A percentile compares a stretch with the other conserved stretches of the same genome.
These are phyloP conservation scores for Lydus trimaculatus DNA, from an alignment of 2,888 invertebrate genomes.

Conservation along the genomic window DNA sequence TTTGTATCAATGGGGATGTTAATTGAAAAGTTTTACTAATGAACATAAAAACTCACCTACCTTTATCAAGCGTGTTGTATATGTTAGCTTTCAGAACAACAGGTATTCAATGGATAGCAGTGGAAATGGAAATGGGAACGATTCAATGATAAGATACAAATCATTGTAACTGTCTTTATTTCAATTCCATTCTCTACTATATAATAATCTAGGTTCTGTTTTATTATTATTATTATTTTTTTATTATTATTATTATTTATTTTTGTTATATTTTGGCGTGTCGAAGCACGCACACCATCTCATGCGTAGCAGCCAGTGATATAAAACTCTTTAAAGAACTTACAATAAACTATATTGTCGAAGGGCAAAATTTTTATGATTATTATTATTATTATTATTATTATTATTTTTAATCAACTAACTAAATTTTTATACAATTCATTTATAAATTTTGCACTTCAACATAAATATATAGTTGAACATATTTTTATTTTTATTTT, in stretches of 20 bases:
- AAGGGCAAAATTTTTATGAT: slow-evolving; percentile 25
- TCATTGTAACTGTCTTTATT: slow-evolving; percentile 59
- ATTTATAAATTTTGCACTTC: slow-evolving; percentile 22
- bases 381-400: background rate
- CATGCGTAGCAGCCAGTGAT: slow-evolving; percentile 58
- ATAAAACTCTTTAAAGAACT: slow-evolving; percentile 50
- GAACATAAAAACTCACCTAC: background rate
- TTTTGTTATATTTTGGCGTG: slow-evolving; percentile 49
- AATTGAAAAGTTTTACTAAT: slow-evolving; percentile 1
- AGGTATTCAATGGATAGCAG: background rate
- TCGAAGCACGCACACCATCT: slow-evolving; percentile 49
- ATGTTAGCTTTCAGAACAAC: background rate
- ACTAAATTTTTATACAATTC: slow-evolving; percentile 32
- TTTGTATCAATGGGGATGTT: background rate
- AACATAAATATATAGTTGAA: slow-evolving; percentile 20
- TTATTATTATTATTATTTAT: slow-evolving; percentile 40
- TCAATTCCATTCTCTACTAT: slow-evolving; percentile 60
- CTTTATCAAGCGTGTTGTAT: background rate
- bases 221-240: slow-evolving; percentile 29
- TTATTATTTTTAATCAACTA: slow-evolving; percentile 9
- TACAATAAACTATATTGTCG: slow-evolving; percentile 15
- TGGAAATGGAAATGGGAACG: background rate
- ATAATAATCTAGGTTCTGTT: slow-evolving; percentile 54
- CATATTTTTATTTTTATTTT: slow-evolving; percentile 5
- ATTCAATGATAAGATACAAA: slow-evolving; percentile 14